Evolutionary conservation across 2,113 vertebrate genomes (phyloP), one percentile per base, ranked within the genome.

Genomic region (Seriola quinqueradiata): DNA sequence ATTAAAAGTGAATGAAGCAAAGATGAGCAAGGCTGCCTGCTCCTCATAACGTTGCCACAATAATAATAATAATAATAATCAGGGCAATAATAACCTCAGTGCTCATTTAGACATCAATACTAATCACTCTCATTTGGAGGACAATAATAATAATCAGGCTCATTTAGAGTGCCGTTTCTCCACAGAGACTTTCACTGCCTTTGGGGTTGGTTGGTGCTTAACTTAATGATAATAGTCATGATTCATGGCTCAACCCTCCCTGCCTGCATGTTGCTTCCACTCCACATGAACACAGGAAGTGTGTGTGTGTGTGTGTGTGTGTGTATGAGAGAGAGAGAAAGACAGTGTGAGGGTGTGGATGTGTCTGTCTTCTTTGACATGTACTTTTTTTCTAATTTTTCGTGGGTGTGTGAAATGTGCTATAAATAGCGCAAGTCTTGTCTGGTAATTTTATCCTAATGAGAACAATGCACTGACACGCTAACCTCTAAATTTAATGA

Each of bases 61-160:
- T 90, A 92, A 91, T 88, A 91, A 92, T 82, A 89, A 92, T 84
- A 92, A 92, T 92, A 87, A 92, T 91, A 87, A 91, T 93, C 85
- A 76, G 55, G 82, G 89, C 81, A 91, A 91, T 92, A 93, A 93
- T 92, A 91, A 92, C 89, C 93, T 70, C 88, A 66, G 79, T 34
- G 89, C 92, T 94, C 91, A 94, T 94, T 94, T 93, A 93, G 92
- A 94, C 93, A 94, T 94, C 93, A 94, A 92, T 93, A 93, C 93
- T 94, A 94, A 94, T 94, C 92, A 92, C 89, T 89, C 93, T 93
- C 93, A 93, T 94, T 93, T 94, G 90, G 92, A 90, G 90, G 91
- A 94, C 92, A 93, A 93, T 94, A 94, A 94, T 93, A 91, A 93
- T 92, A 94, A 94, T 94, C 93, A 90, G 89, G 80, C 93, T 94